These are phyloP conservation scores for Spodoptera litura DNA, from an alignment of 1,140 invertebrate species.

Conservation along the genomic window DNA sequence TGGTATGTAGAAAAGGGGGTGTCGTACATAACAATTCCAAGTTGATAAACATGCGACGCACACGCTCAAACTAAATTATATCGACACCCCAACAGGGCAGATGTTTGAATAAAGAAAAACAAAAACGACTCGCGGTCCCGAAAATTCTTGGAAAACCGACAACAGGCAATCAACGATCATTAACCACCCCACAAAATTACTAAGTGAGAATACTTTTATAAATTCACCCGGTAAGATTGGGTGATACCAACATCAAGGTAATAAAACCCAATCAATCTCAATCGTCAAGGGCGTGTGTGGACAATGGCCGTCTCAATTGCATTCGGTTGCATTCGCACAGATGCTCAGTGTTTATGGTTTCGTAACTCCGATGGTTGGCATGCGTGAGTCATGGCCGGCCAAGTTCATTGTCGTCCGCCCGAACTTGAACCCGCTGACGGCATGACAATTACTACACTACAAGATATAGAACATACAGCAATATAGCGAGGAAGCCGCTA, in stretches of 20 bases:
- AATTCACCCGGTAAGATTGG: background rate
- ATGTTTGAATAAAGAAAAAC: slow-evolving; percentile 26
- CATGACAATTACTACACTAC: slow-evolving; percentile 38
- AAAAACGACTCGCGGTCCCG: background rate
- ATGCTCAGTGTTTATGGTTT: slow-evolving; percentile 80
- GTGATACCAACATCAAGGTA: background rate
- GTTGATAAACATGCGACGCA: slow-evolving; percentile 2
- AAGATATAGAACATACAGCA: slow-evolving; percentile 48
- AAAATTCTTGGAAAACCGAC: slow-evolving; percentile 3
- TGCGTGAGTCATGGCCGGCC: slow-evolving; percentile 81
- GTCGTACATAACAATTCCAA: background rate
- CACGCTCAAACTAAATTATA: slow-evolving; percentile 27
- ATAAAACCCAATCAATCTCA: slow-evolving; percentile 29
- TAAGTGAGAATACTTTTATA: background rate
- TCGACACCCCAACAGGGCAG: slow-evolving; percentile 20
- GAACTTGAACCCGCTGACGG: slow-evolving; percentile 81
- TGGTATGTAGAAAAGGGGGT: slow-evolving; percentile 2
- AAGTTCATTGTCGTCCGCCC: slow-evolving; percentile 84
- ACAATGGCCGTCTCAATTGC: slow-evolving; percentile 53
- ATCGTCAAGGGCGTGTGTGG: slow-evolving; percentile 32
- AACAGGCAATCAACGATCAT: slow-evolving; percentile 8
- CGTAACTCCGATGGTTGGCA: slow-evolving; percentile 78
- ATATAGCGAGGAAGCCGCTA: slow-evolving; percentile 15
- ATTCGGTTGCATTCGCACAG: slow-evolving; percentile 67
- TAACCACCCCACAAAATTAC: slow-evolving; percentile 9